Percentiles rank a stretch among this genome's conserved stretches.
Conservation (phyloP, 23 tunicate species). For the Diplosoma virens region DNA sequence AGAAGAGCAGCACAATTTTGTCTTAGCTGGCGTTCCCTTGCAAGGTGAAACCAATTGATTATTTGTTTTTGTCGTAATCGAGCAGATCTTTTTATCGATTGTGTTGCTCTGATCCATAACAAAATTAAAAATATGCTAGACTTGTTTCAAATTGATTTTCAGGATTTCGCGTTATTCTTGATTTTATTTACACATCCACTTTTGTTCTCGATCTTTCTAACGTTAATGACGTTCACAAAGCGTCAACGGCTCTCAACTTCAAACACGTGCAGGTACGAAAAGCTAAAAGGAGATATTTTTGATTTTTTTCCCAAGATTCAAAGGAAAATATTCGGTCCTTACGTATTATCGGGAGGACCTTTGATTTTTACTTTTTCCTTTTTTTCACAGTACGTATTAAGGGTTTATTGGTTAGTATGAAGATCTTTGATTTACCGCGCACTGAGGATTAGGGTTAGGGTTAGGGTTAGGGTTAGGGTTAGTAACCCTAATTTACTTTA, state of each 20-base stretch:
- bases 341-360: too few relatives aligned
- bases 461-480: too few relatives aligned
- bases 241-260: constrained; percentile 51
- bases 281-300: too few relatives aligned
- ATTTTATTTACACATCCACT: constrained; percentile 48
- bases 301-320: background rate
- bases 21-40: constrained; percentile 63
- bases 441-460: too few relatives aligned
- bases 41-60: constrained; percentile 14
- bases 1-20: constrained; percentile 60
- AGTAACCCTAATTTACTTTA: too few relatives aligned
- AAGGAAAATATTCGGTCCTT: background rate
- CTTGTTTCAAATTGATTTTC: background rate
- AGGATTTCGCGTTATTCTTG: constrained; percentile 63
- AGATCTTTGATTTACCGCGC: too few relatives aligned
- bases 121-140: too few relatives aligned
- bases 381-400: too few relatives aligned
- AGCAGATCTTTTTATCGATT: background rate
- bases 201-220: constrained; percentile 38
- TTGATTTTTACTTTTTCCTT: too few relatives aligned
- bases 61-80: background rate
- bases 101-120: background rate
- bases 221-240: constrained; percentile 61
- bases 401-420: too few relatives aligned
- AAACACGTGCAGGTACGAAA: constrained; percentile 45